These are phyloP conservation scores for Leucoma salicis DNA, from an alignment of 2,888 invertebrate species.

Conservation along the genomic window DNA sequence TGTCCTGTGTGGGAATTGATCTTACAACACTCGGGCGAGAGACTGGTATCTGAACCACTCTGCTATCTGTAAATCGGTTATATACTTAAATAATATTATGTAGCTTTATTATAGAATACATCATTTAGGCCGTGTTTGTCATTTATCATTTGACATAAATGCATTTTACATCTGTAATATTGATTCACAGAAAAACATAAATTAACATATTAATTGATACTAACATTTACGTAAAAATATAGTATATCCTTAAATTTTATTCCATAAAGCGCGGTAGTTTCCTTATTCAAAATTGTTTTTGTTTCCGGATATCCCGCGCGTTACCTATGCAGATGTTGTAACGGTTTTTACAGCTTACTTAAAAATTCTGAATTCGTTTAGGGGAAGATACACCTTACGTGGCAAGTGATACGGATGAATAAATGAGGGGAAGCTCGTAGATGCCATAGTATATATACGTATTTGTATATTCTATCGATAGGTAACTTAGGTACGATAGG, in stretches of 20 bases:
- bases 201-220: not conserved
- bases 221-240: not conserved
- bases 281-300: constrained; percentile 1
- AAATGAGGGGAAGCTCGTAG: constrained; percentile 11
- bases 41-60: too few relatives aligned
- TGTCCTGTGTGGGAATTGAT: too few relatives aligned
- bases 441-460: too few relatives aligned
- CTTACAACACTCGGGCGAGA: too few relatives aligned
- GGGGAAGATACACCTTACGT: constrained; percentile 21
- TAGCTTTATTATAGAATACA: too few relatives aligned
- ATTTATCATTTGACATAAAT: not conserved
- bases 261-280: not conserved
- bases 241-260: not conserved
- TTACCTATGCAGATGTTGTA: constrained; percentile 34
- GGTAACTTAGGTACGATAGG: too few relatives aligned
- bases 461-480: too few relatives aligned
- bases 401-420: constrained; percentile 21
- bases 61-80: too few relatives aligned
- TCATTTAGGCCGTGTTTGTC: too few relatives aligned
- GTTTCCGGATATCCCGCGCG: constrained; percentile 7
- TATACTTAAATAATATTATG: too few relatives aligned
- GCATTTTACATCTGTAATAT: not conserved
- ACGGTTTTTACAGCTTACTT: constrained; percentile 16
- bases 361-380: constrained; percentile 19
- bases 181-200: not conserved